A percentile compares a stretch with the other conserved stretches of the same genome.
Evolutionary conservation across 2,888 invertebrate genomes (phyloP).

Genomic region (Lamellibrachia columna): DNA sequence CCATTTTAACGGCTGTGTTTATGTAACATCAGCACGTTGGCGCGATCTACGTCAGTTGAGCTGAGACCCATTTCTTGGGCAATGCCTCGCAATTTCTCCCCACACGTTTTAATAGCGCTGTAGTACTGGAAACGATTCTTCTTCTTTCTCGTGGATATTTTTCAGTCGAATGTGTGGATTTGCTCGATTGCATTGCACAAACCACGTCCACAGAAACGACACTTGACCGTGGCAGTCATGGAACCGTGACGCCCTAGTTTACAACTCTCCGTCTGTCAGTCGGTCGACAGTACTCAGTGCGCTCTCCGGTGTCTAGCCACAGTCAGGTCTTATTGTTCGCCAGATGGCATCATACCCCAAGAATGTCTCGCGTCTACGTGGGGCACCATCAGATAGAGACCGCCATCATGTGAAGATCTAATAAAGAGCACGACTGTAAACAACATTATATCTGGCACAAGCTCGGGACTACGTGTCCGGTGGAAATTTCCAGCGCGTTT

Average conservation of each 20-base stretch:
- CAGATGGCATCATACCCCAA: not conserved
- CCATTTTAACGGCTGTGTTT: not conserved
- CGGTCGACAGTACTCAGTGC: not conserved
- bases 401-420: not conserved
- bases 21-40: not conserved
- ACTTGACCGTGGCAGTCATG: not conserved
- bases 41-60: not conserved
- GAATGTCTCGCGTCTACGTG: not conserved
- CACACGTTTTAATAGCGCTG: not conserved
- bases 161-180: not conserved
- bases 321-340: not conserved
- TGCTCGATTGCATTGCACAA: not conserved
- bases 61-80: not conserved
- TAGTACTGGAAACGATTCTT: not conserved
- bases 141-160: not conserved
- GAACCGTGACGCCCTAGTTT: not conserved
- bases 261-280: not conserved
- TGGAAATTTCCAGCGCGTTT: slow-evolving; percentile 6
- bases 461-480: not conserved
- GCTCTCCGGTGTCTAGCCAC: not conserved
- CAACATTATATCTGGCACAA: slow-evolving; percentile 6
- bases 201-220: not conserved
- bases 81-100: not conserved
- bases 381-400: not conserved
- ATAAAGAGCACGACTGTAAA: not conserved